Base-by-base conservation (phyloP, 1,140 invertebrate genomes). In the Steinernema khuongi region DNA sequence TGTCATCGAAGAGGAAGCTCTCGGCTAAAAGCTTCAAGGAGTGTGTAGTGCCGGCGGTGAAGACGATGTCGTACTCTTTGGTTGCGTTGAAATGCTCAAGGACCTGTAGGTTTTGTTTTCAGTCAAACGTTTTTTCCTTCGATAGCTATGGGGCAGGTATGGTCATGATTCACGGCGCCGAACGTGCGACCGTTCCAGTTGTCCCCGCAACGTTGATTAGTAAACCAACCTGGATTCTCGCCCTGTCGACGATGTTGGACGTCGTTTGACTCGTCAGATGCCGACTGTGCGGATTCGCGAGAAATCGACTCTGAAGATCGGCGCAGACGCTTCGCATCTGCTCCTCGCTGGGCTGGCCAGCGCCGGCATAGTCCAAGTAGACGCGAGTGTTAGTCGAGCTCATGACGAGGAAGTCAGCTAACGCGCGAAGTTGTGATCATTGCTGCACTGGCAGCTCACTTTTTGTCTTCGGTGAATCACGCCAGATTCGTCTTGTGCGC, bases 31-130 rank as follows among this genome's bases (percentile, higher is more conserved):
- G 79, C 88, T 94, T 94, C 1, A 97, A 83, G 0, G 92, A 89
- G 18, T 89, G 90, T 31, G 94, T 96, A 22, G 94, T 90, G 18
- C 94, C 93, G 0, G 91, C 91, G 43, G 94, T 97, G 80, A 97
- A 98, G 78, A 97, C 90, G 1, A 97, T 88, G 79, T 88, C 89
- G 85, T 97, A 97, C 69, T 93, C 90, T 14, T 22, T 14, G 14
- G 14, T 4, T 11, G 50, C 50, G 4, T 60, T 7, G 19, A 60
- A 60, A 60, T 60, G 22, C 50, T 60, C 50, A 14, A 60, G 26
- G 2, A 60, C n/a, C n/a, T n/a, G n/a, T n/a, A n/a, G n/a, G n/a
- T n/a, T n/a, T n/a, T n/a, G n/a, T n/a, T n/a, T n/a, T n/a, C n/a
- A n/a, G n/a, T n/a, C n/a, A n/a, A n/a, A n/a, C n/a, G n/a, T n/a